Evolutionary conservation across 2,888 invertebrate genomes (phyloP).

Genomic region (Agrenia bidenticulata): DNA sequence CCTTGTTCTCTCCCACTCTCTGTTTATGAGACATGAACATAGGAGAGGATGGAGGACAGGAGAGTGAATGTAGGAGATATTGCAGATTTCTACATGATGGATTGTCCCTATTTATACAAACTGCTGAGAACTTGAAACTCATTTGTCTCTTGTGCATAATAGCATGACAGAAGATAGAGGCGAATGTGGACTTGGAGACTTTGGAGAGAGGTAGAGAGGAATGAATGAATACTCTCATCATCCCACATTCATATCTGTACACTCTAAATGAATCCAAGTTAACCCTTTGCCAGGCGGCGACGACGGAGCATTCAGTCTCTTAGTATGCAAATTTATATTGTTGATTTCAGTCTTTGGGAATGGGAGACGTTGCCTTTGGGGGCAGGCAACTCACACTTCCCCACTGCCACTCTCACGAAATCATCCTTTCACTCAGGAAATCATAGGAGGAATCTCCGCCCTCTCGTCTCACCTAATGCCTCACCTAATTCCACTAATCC

Average conservation of each 20-base stretch:
- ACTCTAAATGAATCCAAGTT: slow-evolving; percentile 5
- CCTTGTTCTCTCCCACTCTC: background rate
- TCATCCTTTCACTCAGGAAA: too few relatives aligned
- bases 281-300: slow-evolving; percentile 3
- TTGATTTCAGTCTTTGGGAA: slow-evolving; percentile 1
- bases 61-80: slow-evolving; percentile 33
- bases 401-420: too few relatives aligned
- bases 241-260: slow-evolving; percentile 23
- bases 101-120: slow-evolving; percentile 51
- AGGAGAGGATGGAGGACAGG: background rate
- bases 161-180: slow-evolving; percentile 4
- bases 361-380: too few relatives aligned
- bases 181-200: background rate
- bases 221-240: slow-evolving; percentile 24
- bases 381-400: too few relatives aligned
- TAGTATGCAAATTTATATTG: slow-evolving; percentile 22
- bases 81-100: slow-evolving; percentile 46
- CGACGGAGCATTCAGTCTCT: slow-evolving; percentile 6
- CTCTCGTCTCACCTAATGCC: too few relatives aligned
- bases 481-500: too few relatives aligned
- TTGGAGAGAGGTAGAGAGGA: background rate
- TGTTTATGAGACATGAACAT: slow-evolving; percentile 1
- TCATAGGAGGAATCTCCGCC: too few relatives aligned
- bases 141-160: slow-evolving; percentile 47
- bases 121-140: slow-evolving; percentile 47